Conservation (phyloP, 2,888 invertebrate species). For the Dryobotodes eremita region DNA sequence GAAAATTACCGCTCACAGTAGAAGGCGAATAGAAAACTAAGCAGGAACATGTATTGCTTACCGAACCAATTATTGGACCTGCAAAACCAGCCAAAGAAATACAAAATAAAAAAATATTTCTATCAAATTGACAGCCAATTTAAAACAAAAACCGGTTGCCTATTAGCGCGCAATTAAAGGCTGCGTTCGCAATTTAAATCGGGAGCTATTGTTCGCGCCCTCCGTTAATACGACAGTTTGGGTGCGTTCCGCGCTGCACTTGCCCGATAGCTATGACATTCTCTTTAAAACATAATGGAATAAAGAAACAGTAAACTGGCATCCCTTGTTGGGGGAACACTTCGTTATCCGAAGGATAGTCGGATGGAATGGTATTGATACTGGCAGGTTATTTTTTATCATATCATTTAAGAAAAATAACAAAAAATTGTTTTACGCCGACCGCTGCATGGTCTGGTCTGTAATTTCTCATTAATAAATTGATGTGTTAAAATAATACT, state of each 20-base stretch:
- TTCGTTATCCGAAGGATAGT: constrained; percentile 79
- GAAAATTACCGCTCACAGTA: not conserved
- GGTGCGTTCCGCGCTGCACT: constrained; percentile 78
- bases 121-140: constrained; percentile 71
- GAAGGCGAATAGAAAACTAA: not conserved
- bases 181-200: constrained; percentile 75
- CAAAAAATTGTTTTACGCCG: not conserved
- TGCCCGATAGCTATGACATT: constrained; percentile 88
- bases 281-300: constrained; percentile 90
- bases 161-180: constrained; percentile 74
- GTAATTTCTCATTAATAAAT: not conserved
- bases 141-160: constrained; percentile 69
- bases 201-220: constrained; percentile 75
- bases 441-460: not conserved
- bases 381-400: constrained; percentile 23
- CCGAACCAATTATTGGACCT: not conserved
- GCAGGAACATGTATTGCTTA: not conserved
- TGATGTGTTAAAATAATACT: not conserved
- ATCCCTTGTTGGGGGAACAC: constrained; percentile 84
- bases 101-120: constrained; percentile 2
- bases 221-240: constrained; percentile 71
- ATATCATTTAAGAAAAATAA: not conserved
- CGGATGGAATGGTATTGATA: constrained; percentile 72
- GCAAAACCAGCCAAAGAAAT: not conserved
- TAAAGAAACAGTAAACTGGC: constrained; percentile 90